Evolutionary conservation across 2,888 invertebrate genomes (phyloP), one percentile per base, ranked within the genome.

Genomic region (Pammene fasciana): DNA sequence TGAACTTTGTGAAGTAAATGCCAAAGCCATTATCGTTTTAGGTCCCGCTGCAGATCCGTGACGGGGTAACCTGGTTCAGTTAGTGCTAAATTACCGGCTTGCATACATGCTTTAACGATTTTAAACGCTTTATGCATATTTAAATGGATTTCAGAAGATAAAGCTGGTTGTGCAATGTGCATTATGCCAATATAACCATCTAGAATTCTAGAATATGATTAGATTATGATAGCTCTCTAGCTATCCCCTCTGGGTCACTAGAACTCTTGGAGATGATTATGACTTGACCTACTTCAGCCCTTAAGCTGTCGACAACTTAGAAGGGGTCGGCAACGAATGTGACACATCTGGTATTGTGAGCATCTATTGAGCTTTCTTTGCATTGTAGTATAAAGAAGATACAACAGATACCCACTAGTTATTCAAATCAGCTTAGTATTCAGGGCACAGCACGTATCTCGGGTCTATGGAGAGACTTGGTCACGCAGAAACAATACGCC

Each of bases 401-500:
- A 54, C 34, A 34, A 54, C n/a, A 54, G 50, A 50, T 50, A 18
- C 50, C 1, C 26, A 16, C 16, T 52, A 34, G 8, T 54, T 54
- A 60, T 65, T 65, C 18, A 65, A 74, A 75, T 71, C 74, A 78
- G 79, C 80, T 85, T 82, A 80, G 78, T 80, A 84, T 83, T 78
- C 83, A 74, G 78, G 82, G 79, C 80, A 82, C 82, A 85, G 74
- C 71, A 75, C 74, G 76, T 79, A 85, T 83, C 82, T 82, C 81
- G 81, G 83, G 84, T 79, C 86, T 86, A 85, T 85, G 84, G 89
- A 78, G 75, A 83, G 77, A 82, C 84, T 84, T 88, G 79, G 79
- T 78, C 78, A 77, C 76, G 74, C 78, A 77, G 79, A 89, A 87
- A 92, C 92, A 92, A 91, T 89, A 79, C 87, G 86, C 89, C 88